Evolutionary conservation across 2,888 invertebrate genomes (phyloP).

Genomic region (Drosophila meridiana): DNA sequence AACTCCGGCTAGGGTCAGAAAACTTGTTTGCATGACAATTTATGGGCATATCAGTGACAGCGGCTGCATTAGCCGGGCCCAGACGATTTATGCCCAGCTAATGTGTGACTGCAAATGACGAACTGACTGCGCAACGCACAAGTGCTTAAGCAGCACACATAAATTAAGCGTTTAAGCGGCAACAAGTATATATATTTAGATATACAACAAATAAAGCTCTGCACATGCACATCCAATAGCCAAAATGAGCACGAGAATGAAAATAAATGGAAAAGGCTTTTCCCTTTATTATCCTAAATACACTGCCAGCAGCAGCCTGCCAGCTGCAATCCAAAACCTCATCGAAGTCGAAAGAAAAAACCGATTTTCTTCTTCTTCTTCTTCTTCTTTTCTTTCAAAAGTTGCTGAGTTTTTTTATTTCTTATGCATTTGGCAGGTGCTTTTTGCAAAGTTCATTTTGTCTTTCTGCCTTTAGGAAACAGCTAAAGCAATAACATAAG

Average conservation of each 20-base stretch:
- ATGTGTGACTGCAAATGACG: conserved; percentile 58
- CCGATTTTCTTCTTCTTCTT: not conserved
- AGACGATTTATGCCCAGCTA: conserved; percentile 72
- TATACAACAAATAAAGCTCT: conserved; percentile 53
- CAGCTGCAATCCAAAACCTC: conserved; percentile 5
- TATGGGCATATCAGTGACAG: conserved; percentile 35
- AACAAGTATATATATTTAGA: conserved; percentile 30
- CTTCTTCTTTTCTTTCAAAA: not conserved
- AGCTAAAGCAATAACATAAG: conserved; percentile 15
- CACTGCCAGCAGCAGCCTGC: conserved; percentile 8
- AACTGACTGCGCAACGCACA: conserved; percentile 30
- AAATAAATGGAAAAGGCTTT: conserved; percentile 1
- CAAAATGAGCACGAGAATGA: not conserved
- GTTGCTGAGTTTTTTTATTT: not conserved
- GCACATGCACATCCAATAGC: conserved; percentile 11
- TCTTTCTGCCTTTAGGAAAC: conserved; percentile 1
- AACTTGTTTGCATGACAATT: conserved; percentile 33
- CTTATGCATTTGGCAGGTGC: conserved; percentile 33
- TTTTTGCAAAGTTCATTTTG: conserved; percentile 13
- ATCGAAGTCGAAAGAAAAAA: conserved; percentile 1
- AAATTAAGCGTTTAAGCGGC: conserved; percentile 67
- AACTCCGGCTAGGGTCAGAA: conserved; percentile 13
- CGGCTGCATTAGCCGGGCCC: conserved; percentile 37
- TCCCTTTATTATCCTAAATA: not conserved
- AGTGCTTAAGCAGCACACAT: conserved; percentile 36